These are phyloP conservation scores for Diarsia rubi DNA, from an alignment of 2,888 invertebrate species.

Conservation along the genomic window DNA sequence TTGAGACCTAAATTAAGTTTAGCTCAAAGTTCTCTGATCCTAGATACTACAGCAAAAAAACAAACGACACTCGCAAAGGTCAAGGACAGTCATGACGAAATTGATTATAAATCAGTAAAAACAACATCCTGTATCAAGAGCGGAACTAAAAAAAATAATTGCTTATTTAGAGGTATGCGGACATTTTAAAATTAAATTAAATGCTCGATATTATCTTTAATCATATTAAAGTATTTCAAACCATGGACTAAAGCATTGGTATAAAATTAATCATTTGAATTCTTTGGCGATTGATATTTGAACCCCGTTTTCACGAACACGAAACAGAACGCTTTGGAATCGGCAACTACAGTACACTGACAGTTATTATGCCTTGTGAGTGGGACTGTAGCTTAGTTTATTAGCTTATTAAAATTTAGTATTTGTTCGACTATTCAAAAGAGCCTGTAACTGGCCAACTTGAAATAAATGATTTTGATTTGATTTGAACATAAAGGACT, in stretches of 20 bases:
- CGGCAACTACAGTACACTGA: too few relatives aligned
- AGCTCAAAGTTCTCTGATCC: conserved; percentile 1
- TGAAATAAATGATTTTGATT: too few relatives aligned
- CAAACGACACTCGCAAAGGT: conserved; percentile 17
- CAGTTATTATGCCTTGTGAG: too few relatives aligned
- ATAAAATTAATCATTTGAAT: conserved; percentile 34
- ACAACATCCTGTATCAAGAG: conserved; percentile 38
- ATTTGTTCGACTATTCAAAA: too few relatives aligned
- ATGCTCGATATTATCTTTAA: conserved; percentile 31
- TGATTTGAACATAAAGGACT: too few relatives aligned
- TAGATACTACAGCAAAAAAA: background rate
- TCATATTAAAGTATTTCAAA: conserved; percentile 11
- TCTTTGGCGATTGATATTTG: background rate
- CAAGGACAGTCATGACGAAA: conserved; percentile 29
- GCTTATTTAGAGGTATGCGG: conserved; percentile 35
- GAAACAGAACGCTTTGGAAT: too few relatives aligned
- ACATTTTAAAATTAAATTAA: conserved; percentile 29
- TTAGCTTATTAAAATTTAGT: too few relatives aligned
- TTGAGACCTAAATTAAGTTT: conserved; percentile 12
- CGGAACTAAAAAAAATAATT: conserved; percentile 34
- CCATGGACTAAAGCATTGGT: conserved; percentile 1
- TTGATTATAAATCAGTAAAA: conserved; percentile 36
- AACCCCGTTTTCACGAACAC: background rate
- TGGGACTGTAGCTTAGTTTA: too few relatives aligned
- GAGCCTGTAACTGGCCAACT: too few relatives aligned